Conservation (phyloP, 2,113 vertebrate species). For the Chiloscyllium plagiosum region DNA sequence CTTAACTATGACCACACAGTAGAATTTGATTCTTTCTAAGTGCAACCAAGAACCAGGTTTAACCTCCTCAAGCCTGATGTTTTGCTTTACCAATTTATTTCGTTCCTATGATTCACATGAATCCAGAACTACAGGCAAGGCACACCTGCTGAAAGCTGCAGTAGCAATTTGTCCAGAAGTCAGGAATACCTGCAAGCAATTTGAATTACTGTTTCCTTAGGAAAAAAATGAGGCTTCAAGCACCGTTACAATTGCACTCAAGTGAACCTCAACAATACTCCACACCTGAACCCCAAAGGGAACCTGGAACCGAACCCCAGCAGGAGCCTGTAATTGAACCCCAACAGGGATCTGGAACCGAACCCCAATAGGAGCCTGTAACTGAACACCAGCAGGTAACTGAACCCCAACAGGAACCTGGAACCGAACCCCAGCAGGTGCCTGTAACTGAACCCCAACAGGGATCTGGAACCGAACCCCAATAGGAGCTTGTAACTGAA, state of each 20-base stretch:
- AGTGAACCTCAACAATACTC: background rate
- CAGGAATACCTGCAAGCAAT: background rate
- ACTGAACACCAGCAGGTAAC: too few species aligned
- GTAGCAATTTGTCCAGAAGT: too few species aligned
- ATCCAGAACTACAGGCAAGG: background rate
- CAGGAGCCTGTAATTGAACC: too few species aligned
- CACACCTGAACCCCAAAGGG: too few species aligned
- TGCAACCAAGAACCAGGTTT: background rate
- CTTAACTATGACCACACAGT: background rate
- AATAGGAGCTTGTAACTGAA: too few species aligned
- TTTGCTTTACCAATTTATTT: background rate
- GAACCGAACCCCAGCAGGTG: too few species aligned
- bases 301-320: too few species aligned
- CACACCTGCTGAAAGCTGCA: background rate
- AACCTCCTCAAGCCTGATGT: background rate
- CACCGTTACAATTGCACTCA: background rate
- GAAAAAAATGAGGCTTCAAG: background rate
- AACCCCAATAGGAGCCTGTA: too few species aligned
- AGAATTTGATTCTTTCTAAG: background rate
- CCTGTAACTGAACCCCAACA: too few species aligned
- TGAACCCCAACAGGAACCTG: too few species aligned
- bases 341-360: too few species aligned
- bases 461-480: too few species aligned
- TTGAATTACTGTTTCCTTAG: background rate
- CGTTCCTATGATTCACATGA: background rate